Evolutionary conservation across 2,888 invertebrate species (phyloP), one percentile per base, ranked within the genome.

Genomic region (Lithosia quadra): DNA sequence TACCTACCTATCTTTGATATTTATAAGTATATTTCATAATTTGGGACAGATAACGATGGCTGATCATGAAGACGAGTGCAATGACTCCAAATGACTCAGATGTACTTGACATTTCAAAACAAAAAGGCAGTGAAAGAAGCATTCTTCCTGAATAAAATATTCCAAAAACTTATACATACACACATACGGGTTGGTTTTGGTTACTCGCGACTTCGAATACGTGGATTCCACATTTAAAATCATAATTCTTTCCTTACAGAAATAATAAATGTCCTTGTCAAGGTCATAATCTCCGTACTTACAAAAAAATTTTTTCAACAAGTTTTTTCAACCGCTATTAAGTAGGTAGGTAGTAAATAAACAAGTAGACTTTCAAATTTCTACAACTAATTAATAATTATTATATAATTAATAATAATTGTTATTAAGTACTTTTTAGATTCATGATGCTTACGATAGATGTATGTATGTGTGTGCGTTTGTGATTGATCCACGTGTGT

Each of bases 361-460:
- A 39, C 3, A 39, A 15, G 15, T 13, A 36, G 13, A 9, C 7
- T 43, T 1, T 43, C 1, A 4, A 18, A 43, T 7, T 18, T 43
- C 7, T 43, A 0, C n/a, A n/a, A n/a, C n/a, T n/a, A n/a, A n/a
- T n/a, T n/a, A n/a, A n/a, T n/a, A n/a, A n/a, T n/a, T n/a, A n/a
- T n/a, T n/a, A n/a, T n/a, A n/a, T n/a, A n/a, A n/a, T n/a, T 43
- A 43, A 18, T 0, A 39, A 39, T 60, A 63, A 67, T 28, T 65
- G 63, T 53, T 67, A 62, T 67, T 71, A n/a, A n/a, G n/a, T n/a
- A 67, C 43, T 62, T 67, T 79, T 69, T 28, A 56, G 67, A 24
- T 63, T 62, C 24, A 58, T 64, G n/a, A 69, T 68, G 59, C 66
- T 43, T 56, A 69, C 43, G 21, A 55, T 64, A 67, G 57, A 63